Base-by-base conservation (phyloP, 92 coral and sea anemone genomes). In the Meandrina meandrites region DNA sequence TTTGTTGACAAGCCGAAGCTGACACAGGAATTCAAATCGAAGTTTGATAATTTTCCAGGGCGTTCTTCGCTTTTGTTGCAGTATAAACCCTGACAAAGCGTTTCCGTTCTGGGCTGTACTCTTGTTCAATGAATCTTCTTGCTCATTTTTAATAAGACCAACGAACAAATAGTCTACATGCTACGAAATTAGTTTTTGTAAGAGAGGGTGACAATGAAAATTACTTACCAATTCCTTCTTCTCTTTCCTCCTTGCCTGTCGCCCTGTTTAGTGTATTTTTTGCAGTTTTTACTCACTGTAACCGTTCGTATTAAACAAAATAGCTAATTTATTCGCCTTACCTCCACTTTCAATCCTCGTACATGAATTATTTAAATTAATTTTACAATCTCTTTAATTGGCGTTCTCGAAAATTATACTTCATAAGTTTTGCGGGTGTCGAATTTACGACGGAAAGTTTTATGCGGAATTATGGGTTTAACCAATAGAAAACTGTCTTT, bases 331-430 rank as follows among this genome's bases (percentile, higher is more conserved):
- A 34, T 79, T 79, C 48, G 8, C 32, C 45, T 34, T 31, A 21
- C 51, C 30, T 11, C 4, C 10, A 17, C 51, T 60, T 79, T 79
- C 31, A 35, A 35, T 40, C 34, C 67, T 67, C 71, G 83, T 48
- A 22, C 18, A 79, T 79, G 71, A 79, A 79, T 79, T 56, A 58
- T 57, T 79, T 32, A 79, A 56, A 56, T 34, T 35, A 57, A 57
- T 79, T 79, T 79, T 42, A 42, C 45, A 79, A 79, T 79, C 34
- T 10, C 27, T 57, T 0, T 36, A 79, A 79, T 79, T 57, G 83
- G 83, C 31, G 22, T 79, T 37, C 72, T 79, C 58, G 83, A 58
- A 58, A 79, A 53, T 32, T 56, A 54, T 35, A 56, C 83, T 56
- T 50, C 30, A 79, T 31, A 54, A 21, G 51, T 60, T 30, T 73